Evolutionary conservation across 2,113 vertebrate species (phyloP).

Genomic region (Lichenostomus cassidix): DNA sequence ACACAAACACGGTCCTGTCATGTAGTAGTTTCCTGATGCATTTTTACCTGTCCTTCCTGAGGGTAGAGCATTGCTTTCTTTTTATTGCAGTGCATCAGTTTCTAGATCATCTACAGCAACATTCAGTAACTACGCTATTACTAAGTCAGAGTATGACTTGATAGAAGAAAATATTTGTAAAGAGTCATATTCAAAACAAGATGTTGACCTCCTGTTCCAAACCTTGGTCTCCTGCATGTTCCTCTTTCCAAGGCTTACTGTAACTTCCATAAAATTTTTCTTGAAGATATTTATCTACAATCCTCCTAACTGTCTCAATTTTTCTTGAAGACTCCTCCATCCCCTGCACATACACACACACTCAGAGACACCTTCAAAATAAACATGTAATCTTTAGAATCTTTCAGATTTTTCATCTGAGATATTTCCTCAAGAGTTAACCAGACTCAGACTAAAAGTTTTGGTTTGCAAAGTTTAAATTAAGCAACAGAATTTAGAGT

Average conservation of each 20-base stretch:
- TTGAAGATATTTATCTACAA: not conserved
- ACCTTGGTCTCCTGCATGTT: not conserved
- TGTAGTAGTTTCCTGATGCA: not conserved
- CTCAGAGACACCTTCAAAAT: not conserved
- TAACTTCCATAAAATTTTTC: not conserved
- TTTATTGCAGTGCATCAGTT: not conserved
- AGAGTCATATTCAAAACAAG: not conserved
- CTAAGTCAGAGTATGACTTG: not conserved
- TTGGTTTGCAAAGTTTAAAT: not conserved
- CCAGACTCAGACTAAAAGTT: not conserved
- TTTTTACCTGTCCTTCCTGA: not conserved
- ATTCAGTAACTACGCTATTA: not conserved
- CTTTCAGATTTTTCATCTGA: not conserved
- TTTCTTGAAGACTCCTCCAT: not conserved
- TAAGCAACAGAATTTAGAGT: not conserved
- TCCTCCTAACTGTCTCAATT: not conserved
- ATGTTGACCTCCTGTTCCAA: not conserved
- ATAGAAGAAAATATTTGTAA: not conserved
- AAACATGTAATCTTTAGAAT: not conserved
- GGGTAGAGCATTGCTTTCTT: not conserved
- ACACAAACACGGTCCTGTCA: not conserved
- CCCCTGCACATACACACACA: accelerated
- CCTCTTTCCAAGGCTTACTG: not conserved
- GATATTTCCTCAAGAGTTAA: not conserved
- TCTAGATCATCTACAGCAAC: not conserved